Conservation (phyloP, 2,888 invertebrate species). For the Drosophila histrio region DNA sequence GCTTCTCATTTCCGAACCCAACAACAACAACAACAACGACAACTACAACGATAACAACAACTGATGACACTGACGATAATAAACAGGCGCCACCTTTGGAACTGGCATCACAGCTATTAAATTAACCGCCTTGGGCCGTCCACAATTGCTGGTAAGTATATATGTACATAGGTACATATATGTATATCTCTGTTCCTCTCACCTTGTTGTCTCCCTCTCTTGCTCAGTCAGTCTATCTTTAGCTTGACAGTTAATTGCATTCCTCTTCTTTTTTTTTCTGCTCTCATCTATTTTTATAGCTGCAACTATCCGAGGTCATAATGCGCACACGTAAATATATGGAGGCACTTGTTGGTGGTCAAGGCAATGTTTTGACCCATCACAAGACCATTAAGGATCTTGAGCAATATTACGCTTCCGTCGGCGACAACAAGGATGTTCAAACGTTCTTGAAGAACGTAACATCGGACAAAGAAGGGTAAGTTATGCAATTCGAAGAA, state of each 20-base stretch:
- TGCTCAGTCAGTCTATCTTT: neutral
- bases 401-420: constrained; percentile 92
- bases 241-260: constrained; percentile 7
- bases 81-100: constrained; percentile 93
- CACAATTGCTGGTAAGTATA: constrained; percentile 92
- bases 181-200: too few relatives aligned
- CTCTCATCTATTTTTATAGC: constrained; percentile 86
- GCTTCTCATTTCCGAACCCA: constrained; percentile 68
- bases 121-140: constrained; percentile 97
- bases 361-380: constrained; percentile 94
- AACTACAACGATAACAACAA: constrained; percentile 24
- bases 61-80: constrained; percentile 26
- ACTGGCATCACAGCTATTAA: constrained; percentile 99
- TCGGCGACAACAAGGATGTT: constrained; percentile 91
- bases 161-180: constrained; percentile 87
- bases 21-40: constrained; percentile 25
- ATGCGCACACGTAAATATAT: constrained; percentile 97
- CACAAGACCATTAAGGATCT: constrained; percentile 94
- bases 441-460: constrained; percentile 95
- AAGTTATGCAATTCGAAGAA: too few relatives aligned
- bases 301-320: constrained; percentile 98
- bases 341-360: constrained; percentile 94
- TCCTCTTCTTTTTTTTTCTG: neutral
- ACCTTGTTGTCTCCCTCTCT: neutral
- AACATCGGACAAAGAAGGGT: constrained; percentile 97